A percentile compares a stretch with the other conserved stretches of the same genome.
phyloP scores from a whole-genome alignment of 2,888 invertebrate species.

The Callimorpha dominula region DNA sequence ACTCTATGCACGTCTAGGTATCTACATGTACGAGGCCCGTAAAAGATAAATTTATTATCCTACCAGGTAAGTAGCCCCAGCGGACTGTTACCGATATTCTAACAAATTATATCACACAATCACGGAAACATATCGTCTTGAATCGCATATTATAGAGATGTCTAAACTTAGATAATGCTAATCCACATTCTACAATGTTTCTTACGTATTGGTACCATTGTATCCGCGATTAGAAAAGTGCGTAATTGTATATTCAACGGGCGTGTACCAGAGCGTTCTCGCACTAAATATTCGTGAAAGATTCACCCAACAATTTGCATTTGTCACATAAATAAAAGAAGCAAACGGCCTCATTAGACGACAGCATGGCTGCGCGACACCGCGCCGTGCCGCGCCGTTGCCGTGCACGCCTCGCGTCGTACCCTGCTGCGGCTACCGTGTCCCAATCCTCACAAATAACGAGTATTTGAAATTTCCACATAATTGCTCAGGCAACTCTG shows the following conservation, averaged over 20 bases:
- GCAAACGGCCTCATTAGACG: slow-evolving; percentile 80
- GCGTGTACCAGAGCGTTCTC: slow-evolving; percentile 64
- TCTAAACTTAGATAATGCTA: slow-evolving; percentile 51
- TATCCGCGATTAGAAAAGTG: slow-evolving; percentile 68
- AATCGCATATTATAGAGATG: slow-evolving; percentile 54
- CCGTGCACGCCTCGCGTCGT: slow-evolving; percentile 42
- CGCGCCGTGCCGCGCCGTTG: slow-evolving; percentile 39
- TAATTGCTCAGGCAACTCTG: slow-evolving; percentile 66
- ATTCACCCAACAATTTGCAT: slow-evolving; percentile 78
- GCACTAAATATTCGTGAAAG: slow-evolving; percentile 77
- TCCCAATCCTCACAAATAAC: slow-evolving; percentile 67
- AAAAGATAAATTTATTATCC: slow-evolving; percentile 75
- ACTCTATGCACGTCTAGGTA: slow-evolving; percentile 74
- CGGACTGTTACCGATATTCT: slow-evolving; percentile 60
- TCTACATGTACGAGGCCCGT: slow-evolving; percentile 67
- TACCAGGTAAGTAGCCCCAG: slow-evolving; percentile 47
- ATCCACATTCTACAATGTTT: slow-evolving; percentile 65
- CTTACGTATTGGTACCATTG: slow-evolving; percentile 60
- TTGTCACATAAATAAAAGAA: slow-evolving; percentile 83
- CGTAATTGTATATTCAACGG: slow-evolving; percentile 70
- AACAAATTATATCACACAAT: slow-evolving; percentile 58
- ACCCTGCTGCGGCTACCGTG: slow-evolving; percentile 57
- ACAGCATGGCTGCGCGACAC: slow-evolving; percentile 54
- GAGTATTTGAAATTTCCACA: slow-evolving; percentile 73
- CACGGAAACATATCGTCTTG: slow-evolving; percentile 42